These are phyloP conservation scores for Heterohyrax brucei DNA, from an alignment of 2,797 vertebrate genomes.

Conservation along the genomic window DNA sequence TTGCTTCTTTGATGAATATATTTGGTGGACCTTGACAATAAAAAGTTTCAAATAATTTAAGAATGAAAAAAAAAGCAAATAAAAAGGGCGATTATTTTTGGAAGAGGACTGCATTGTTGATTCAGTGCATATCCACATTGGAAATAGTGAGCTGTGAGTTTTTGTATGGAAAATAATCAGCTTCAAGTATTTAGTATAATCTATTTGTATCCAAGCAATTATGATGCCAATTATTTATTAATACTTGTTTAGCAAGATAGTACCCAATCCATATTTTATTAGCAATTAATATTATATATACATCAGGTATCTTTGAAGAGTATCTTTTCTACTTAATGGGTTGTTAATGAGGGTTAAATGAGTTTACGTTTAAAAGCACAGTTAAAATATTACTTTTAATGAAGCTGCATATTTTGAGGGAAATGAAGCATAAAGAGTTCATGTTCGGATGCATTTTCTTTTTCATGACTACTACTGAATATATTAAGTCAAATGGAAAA, in stretches of 20 bases:
- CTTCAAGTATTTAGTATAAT: constrained; percentile 30
- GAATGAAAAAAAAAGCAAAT: constrained; percentile 30
- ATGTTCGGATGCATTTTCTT: background rate
- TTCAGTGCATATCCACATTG: background rate
- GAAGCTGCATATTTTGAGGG: constrained; percentile 15
- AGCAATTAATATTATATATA: background rate
- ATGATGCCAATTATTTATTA: background rate
- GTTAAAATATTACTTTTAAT: constrained; percentile 43
- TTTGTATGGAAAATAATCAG: background rate
- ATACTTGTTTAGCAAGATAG: background rate
- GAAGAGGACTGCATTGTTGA: background rate
- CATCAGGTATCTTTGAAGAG: background rate
- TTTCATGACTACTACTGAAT: background rate
- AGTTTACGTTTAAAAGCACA: background rate
- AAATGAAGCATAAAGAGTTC: background rate
- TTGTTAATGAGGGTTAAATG: constrained; percentile 16
- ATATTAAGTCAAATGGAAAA: constrained; percentile 17
- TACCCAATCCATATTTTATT: constrained; percentile 1
- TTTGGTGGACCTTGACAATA: background rate
- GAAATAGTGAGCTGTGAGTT: background rate
- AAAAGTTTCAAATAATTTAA: constrained; percentile 47
- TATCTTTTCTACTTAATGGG: background rate
- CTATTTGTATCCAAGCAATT: background rate
- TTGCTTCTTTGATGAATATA: background rate
- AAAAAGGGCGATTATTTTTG: background rate